Percentiles rank a stretch among this genome's conserved stretches.
These are phyloP conservation scores for Chirona hameri DNA, from an alignment of 2,888 invertebrate species.

Conservation along the genomic window DNA sequence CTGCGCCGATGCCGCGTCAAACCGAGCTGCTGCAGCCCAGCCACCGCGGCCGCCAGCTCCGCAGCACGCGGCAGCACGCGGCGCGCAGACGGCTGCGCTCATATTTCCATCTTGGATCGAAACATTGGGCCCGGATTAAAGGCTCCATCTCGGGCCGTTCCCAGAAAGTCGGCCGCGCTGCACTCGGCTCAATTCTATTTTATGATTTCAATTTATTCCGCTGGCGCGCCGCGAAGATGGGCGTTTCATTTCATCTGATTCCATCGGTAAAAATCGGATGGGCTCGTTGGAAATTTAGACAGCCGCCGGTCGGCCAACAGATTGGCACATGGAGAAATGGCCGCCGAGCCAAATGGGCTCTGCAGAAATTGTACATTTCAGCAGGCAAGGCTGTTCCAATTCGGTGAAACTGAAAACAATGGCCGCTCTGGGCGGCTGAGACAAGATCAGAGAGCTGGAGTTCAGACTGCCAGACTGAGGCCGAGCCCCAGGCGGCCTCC, in stretches of 20 bases:
- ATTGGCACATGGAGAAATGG: constrained; percentile 27
- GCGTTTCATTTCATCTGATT: constrained; percentile 25
- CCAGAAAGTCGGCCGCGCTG: not conserved
- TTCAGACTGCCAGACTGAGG: not conserved
- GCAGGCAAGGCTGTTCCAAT: not conserved
- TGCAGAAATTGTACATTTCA: constrained; percentile 3
- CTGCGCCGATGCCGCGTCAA: not conserved
- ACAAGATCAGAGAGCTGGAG: not conserved
- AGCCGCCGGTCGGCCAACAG: constrained; percentile 1
- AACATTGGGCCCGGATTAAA: constrained; percentile 1
- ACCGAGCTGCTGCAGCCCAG: not conserved
- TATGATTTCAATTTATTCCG: constrained; percentile 25
- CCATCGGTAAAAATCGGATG: constrained; percentile 24
- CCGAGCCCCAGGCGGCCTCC: not conserved
- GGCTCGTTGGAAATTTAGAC: constrained; percentile 24
- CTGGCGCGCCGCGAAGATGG: not conserved
- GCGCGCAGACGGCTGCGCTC: not conserved
- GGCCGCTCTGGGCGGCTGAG: not conserved
- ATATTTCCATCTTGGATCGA: constrained; percentile 9
- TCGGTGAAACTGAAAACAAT: constrained; percentile 12
- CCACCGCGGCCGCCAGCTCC: not conserved
- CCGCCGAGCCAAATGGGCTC: not conserved
- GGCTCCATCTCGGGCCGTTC: not conserved
- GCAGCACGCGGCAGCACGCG: not conserved
- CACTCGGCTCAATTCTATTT: constrained; percentile 22